Evolutionary conservation across 2,113 vertebrate genomes (phyloP).

Genomic region (Henicopernis longicauda): DNA sequence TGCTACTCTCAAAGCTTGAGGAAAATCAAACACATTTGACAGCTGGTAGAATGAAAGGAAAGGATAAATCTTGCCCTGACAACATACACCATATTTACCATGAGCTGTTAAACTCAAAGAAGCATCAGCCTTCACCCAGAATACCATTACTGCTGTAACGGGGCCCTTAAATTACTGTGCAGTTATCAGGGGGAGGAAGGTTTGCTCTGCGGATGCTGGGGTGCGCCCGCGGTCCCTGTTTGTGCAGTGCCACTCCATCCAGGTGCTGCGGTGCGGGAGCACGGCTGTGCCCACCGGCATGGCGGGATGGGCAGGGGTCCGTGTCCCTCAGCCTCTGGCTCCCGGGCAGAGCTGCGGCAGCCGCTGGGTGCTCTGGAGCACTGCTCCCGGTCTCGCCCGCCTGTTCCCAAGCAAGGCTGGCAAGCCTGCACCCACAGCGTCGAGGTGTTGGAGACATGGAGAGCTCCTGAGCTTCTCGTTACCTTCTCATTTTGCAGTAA

Average conservation of each 20-base stretch:
- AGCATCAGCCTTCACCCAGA: background rate
- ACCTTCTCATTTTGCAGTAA: background rate
- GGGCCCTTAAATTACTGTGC: background rate
- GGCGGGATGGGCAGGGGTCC: accelerated
- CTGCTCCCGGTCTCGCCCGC: accelerated
- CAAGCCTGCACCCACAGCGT: accelerated
- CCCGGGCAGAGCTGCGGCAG: background rate
- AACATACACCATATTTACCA: constrained; percentile 17
- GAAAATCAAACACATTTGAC: constrained; percentile 67
- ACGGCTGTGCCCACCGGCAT: accelerated
- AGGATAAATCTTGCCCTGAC: constrained; percentile 59
- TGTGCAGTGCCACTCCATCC: accelerated
- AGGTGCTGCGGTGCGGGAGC: accelerated
- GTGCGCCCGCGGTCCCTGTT: accelerated
- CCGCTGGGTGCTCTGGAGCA: accelerated
- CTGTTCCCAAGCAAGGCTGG: accelerated
- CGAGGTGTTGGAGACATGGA: accelerated
- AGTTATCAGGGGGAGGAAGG: background rate
- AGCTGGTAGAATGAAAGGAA: constrained; percentile 67
- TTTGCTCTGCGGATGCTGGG: background rate
- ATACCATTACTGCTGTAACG: accelerated
- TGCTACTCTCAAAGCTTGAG: constrained; percentile 63
- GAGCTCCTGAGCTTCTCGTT: accelerated
- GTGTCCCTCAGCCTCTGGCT: accelerated
- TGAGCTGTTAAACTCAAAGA: background rate